These are phyloP conservation scores for Myotis yumanensis DNA, from an alignment of 2,113 vertebrate species.

Conservation along the genomic window DNA sequence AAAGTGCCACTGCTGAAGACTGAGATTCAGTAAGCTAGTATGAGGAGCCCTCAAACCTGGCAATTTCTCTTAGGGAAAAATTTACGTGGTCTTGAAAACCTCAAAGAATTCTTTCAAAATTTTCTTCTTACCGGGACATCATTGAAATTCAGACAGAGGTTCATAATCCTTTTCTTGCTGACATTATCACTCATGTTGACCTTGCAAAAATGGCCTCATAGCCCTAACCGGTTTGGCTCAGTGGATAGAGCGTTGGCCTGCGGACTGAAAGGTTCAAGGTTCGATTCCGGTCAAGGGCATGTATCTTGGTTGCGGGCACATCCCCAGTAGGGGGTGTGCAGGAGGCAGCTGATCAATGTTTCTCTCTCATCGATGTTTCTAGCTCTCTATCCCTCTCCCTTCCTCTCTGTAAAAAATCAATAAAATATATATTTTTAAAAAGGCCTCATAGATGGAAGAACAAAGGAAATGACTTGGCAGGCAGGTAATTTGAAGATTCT, in stretches of 20 bases:
- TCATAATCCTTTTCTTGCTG: neutral
- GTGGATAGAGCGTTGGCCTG: too few species aligned
- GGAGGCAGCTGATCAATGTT: too few species aligned
- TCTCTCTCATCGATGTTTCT: too few species aligned
- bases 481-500: neutral
- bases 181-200: neutral
- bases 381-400: too few species aligned
- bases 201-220: neutral
- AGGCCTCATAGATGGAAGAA: neutral
- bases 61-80: neutral
- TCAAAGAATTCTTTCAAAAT: conserved; percentile 13
- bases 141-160: neutral
- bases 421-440: too few species aligned
- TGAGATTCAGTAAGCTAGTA: neutral
- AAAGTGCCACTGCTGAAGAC: neutral
- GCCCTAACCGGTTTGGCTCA: too few species aligned
- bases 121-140: conserved; percentile 21
- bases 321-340: too few species aligned
- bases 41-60: neutral
- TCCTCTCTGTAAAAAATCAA: too few species aligned
- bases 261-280: too few species aligned
- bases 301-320: too few species aligned
- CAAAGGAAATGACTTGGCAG: neutral
- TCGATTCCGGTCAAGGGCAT: too few species aligned
- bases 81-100: neutral